Base-by-base conservation (phyloP, 2,888 invertebrate genomes). In the Platynereis dumerilii region DNA sequence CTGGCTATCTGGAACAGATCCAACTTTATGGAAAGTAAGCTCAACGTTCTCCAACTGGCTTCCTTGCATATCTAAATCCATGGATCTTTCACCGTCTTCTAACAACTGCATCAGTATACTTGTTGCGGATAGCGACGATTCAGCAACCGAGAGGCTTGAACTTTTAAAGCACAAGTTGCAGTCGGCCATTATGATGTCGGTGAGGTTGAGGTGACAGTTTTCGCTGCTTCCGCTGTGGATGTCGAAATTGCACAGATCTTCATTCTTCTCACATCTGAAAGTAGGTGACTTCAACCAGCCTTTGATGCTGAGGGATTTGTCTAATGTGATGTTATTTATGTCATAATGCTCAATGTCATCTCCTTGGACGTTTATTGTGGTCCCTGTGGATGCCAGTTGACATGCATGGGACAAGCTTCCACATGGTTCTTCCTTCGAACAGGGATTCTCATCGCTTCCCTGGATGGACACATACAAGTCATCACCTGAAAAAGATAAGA, bases 161-260 rank as follows among this genome's bases (percentile, higher is more conserved):
- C 52, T 60, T 15, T 28, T 52, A 20, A 52, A 28, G 20, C 52
- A 53, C 5, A 60, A n/a, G 2, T 28, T n/a, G 29, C 60, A 60
- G 15, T 27, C 34, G 2, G 24, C 48, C 17, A 52, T 52, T 24
- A 48, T 10, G 48, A 48, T 10, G 48, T 48, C 22, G 3, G 5
- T 7, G 7, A 22, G 5, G 12, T 34, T 34, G 5, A 34, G 12
- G 34, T 34, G 7, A 34, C 34, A 5, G 12, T 5, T 34, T 34
- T 34, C 34, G 5, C 7, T 34, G 5, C 7, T 5, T 7, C 34
- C 34, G 12, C 5, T 12, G 12, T 34, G 7, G 12, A 34, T 12
- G 12, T 34, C 34, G 12, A 34, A 34, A 34, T 34, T 34, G 34
- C 34, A 34, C 5, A 34, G 5, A 12, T 34, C 12, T 34, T 34